Evolutionary conservation across 2,888 invertebrate genomes (phyloP), one percentile per base, ranked within the genome.

Genomic region (Stegophylla sp.): DNA sequence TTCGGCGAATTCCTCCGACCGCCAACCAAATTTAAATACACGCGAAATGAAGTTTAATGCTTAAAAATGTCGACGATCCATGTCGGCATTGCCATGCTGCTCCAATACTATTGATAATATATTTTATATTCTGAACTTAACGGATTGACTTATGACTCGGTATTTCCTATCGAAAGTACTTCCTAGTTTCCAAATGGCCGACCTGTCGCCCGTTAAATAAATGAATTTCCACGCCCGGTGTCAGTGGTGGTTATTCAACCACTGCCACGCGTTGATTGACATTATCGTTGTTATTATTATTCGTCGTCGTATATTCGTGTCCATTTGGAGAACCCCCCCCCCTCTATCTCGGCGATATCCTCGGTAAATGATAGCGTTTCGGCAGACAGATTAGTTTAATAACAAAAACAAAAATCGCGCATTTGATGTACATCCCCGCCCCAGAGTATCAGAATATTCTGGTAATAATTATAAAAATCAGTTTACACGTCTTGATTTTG

Each of bases 261-360:
- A 1, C 59, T 26, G 17, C 4, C 4, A 17, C 20, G 73, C n/a
- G 61, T 63, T 74, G 73, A 74, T 74, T 74, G 61, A 74, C 73
- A 74, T 61, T 63, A 74, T 63, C 72, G 43, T 59, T 56, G 51
- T 72, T 43, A 59, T n/a, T n/a, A n/a, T n/a, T n/a, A n/a, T n/a
- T n/a, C n/a, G n/a, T n/a, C n/a, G n/a, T n/a, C n/a, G n/a, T n/a
- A n/a, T 72, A 59, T 72, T 56, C n/a, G 43, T 59, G 59, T 73
- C 72, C 72, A 43, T 73, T 73, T 73, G 7, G 26, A 28, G n/a
- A 26, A 45, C 59, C 43, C 28, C 43, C 72, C 12, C 43, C 7
- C 7, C 7, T n/a, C 17, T 43, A 56, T 56, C 72, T 41, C 72
- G n/a, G n/a, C n/a, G n/a, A n/a, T n/a, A n/a, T n/a, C n/a, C n/a